Conservation (phyloP, 2,888 invertebrate genomes). For the Ophion ellenae region DNA sequence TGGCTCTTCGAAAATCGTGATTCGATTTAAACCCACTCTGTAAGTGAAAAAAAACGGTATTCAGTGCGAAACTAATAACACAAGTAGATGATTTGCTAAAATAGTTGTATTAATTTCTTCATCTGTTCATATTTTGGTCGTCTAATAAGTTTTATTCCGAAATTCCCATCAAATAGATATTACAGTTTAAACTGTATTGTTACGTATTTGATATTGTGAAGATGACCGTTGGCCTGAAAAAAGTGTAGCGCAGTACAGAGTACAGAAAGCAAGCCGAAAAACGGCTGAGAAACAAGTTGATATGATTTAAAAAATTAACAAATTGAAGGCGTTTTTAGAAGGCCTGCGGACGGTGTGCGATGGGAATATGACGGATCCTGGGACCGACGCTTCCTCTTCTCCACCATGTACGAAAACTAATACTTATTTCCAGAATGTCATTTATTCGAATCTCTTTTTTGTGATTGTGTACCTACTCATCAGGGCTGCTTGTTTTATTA, state of each 20-base stretch:
- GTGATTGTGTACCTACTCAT: too few species aligned
- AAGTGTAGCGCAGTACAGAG: too few species aligned
- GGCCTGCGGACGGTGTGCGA: background rate
- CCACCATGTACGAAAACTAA: background rate
- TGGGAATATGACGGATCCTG: background rate
- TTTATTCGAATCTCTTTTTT: too few species aligned
- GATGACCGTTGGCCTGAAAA: too few species aligned
- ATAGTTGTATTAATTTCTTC: conserved; percentile 2
- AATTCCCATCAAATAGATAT: conserved; percentile 3
- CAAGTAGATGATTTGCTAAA: background rate
- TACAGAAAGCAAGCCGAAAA: background rate
- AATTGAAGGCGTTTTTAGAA: background rate
- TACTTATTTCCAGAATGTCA: background rate
- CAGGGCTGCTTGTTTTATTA: too few species aligned
- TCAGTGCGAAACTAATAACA: background rate
- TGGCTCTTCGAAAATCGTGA: too few species aligned
- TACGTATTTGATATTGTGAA: background rate
- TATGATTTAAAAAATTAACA: conserved; percentile 3
- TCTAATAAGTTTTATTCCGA: background rate
- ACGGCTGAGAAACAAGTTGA: background rate
- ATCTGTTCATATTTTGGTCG: conserved; percentile 5
- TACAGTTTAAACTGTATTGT: background rate
- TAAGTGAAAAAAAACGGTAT: too few species aligned
- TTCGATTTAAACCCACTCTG: too few species aligned
- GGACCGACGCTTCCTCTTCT: background rate